Percentiles rank a stretch among this genome's conserved stretches.
These are phyloP conservation scores for Chrysotoxum bicinctum DNA, from an alignment of 2,888 invertebrate genomes.

Conservation along the genomic window DNA sequence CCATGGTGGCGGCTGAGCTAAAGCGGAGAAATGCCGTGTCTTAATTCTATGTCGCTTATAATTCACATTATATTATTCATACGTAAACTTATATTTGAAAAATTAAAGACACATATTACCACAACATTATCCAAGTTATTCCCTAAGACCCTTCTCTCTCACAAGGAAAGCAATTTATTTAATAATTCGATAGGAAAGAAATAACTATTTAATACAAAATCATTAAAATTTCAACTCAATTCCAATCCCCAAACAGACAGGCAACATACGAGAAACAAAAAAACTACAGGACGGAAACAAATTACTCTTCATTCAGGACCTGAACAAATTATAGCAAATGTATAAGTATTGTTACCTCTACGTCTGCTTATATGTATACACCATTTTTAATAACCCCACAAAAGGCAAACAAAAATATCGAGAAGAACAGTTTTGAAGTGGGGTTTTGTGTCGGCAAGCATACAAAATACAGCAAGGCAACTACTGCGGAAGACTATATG, in stretches of 20 bases:
- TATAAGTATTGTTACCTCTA: not conserved
- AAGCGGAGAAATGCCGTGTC: no score
- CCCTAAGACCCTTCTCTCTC: not conserved
- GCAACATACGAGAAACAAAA: not conserved
- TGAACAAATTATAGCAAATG: constrained; percentile 17
- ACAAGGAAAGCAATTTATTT: not conserved
- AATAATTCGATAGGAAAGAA: not conserved
- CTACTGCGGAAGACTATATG: not conserved
- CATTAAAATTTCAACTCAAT: constrained; percentile 7
- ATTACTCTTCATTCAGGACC: constrained; percentile 7
- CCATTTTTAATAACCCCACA: constrained; percentile 1
- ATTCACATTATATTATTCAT: no score
- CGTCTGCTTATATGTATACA: not conserved
- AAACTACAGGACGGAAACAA: not conserved
- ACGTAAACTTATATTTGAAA: no score
- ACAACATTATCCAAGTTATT: no score
- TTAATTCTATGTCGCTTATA: no score
- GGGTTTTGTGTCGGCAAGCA: not conserved
- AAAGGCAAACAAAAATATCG: not conserved
- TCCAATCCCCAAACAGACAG: not conserved
- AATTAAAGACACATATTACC: no score
- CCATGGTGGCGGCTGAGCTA: no score
- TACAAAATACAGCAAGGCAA: not conserved
- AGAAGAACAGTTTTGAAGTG: not conserved
- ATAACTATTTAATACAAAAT: not conserved